Conservation (phyloP, 2,113 vertebrate genomes). For the Triplophysa dalaica region DNA sequence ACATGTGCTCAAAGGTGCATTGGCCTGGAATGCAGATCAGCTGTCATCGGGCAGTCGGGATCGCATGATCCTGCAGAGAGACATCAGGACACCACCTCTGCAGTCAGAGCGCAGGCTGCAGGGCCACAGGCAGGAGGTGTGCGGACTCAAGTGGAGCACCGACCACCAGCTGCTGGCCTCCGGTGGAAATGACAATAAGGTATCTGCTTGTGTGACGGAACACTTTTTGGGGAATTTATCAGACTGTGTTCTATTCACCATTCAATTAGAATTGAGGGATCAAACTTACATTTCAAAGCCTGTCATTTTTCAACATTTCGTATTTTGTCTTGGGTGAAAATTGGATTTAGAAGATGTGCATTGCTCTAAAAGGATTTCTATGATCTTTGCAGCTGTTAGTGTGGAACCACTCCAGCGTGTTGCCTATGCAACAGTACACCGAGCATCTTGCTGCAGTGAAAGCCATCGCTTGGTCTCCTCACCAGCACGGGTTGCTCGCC, state of each 20-base stretch:
- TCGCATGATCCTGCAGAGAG: conserved; percentile 93
- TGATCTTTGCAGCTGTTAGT: conserved; percentile 83
- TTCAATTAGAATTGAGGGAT: too few relatives aligned
- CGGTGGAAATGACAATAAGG: conserved; percentile 98
- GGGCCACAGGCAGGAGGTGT: conserved; percentile 97
- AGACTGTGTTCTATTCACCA: too few relatives aligned
- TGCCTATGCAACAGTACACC: conserved; percentile 94
- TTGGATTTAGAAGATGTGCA: background rate
- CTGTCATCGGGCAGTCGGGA: conserved; percentile 94
- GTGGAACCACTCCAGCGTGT: conserved; percentile 95
- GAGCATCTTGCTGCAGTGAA: conserved; percentile 97
- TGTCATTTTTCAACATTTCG: too few relatives aligned
- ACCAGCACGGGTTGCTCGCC: conserved; percentile 93
- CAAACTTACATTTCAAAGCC: too few relatives aligned
- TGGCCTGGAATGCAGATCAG: conserved; percentile 98
- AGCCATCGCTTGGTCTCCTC: conserved; percentile 97
- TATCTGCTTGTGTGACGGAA: conserved; percentile 54
- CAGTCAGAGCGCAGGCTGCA: conserved; percentile 94
- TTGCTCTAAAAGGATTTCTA: background rate
- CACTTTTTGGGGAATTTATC: background rate
- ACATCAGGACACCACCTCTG: conserved; percentile 88
- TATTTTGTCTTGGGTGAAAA: too few relatives aligned
- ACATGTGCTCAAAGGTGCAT: conserved; percentile 77
- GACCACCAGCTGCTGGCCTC: conserved; percentile 97
- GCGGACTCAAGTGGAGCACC: conserved; percentile 97